phyloP scores from a whole-genome alignment of 2,888 invertebrate species.

The Bedellia somnulentella region DNA sequence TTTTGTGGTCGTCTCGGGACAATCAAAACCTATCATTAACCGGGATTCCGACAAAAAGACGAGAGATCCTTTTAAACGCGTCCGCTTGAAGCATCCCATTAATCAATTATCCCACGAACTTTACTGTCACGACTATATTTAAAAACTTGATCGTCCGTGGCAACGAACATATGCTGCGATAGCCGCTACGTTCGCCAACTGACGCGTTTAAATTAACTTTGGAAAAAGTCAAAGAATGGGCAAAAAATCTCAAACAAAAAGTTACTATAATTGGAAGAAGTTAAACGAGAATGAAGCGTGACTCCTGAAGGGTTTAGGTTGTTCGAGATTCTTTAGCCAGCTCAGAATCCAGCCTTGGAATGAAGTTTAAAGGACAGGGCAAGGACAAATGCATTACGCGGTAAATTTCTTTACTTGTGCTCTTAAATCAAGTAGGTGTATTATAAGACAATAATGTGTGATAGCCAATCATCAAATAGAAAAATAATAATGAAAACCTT shows the following conservation, averaged over 20 bases:
- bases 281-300: slow-evolving; percentile 48
- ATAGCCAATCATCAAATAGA: too few relatives aligned
- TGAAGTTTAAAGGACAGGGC: too few relatives aligned
- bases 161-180: slow-evolving; percentile 42
- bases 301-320: slow-evolving; percentile 52
- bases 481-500: too few relatives aligned
- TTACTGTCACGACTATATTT: slow-evolving; percentile 45
- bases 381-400: too few relatives aligned
- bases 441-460: too few relatives aligned
- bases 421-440: too few relatives aligned
- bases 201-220: slow-evolving; percentile 45
- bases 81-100: slow-evolving; percentile 43
- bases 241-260: slow-evolving; percentile 24
- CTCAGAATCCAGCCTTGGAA: too few relatives aligned
- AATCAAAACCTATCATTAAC: slow-evolving; percentile 55
- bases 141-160: slow-evolving; percentile 19
- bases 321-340: too few relatives aligned
- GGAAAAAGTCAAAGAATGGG: slow-evolving; percentile 21
- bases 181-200: slow-evolving; percentile 41
- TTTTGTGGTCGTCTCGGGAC: slow-evolving; percentile 21
- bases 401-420: too few relatives aligned
- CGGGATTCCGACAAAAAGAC: slow-evolving; percentile 38
- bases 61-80: slow-evolving; percentile 45
- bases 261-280: slow-evolving; percentile 50
- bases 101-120: slow-evolving; percentile 47